Conservation (phyloP, 2,113 vertebrate genomes). For the Spizaetus ornatus region DNA sequence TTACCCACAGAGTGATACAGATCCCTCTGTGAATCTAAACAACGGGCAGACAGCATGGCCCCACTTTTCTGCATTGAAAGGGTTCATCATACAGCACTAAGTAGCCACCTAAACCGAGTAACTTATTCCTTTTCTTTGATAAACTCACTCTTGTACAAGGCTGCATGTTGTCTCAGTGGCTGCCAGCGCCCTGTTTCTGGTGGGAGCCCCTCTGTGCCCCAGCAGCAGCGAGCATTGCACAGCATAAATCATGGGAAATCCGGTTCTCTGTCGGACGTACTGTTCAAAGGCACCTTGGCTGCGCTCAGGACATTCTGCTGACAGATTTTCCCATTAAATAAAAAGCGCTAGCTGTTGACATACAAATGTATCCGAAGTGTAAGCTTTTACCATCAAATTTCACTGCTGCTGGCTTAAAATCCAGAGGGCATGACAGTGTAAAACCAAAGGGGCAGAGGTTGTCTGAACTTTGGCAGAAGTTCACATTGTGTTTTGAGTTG, state of each 20-base stretch:
- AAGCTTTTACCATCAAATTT: background rate
- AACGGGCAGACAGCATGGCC: fast-evolving
- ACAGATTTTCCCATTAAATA: background rate
- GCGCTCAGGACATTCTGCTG: background rate
- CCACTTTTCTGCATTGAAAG: background rate
- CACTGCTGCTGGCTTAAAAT: background rate
- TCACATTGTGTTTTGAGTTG: background rate
- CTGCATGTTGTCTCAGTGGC: background rate
- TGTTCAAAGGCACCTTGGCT: background rate
- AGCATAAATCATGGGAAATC: background rate
- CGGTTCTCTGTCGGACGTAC: fast-evolving
- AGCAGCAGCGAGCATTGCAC: background rate
- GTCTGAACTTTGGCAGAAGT: background rate
- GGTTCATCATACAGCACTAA: background rate
- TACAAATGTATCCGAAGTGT: fast-evolving
- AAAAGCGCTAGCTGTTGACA: background rate
- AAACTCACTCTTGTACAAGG: background rate
- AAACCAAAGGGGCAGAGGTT: background rate
- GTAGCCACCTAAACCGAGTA: background rate
- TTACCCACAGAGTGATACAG: background rate
- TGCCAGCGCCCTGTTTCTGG: background rate
- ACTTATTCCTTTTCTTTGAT: background rate
- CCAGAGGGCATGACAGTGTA: fast-evolving
- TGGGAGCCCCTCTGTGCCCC: background rate
- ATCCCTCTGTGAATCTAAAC: background rate